Evolutionary conservation across 1,140 invertebrate species (phyloP).

Genomic region (Scaptomyza montana): DNA sequence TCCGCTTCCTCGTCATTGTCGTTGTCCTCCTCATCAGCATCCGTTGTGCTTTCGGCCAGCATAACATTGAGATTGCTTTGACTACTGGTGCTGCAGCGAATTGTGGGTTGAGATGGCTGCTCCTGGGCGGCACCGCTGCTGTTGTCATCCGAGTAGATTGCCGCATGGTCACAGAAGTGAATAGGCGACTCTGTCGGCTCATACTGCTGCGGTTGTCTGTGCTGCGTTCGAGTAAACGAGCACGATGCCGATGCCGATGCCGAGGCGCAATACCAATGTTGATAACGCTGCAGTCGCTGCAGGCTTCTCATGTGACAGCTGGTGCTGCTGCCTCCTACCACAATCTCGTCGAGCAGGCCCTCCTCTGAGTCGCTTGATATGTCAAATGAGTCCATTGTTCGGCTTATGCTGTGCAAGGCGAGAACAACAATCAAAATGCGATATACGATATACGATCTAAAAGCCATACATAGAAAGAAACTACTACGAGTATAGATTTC

Average conservation of each 20-base stretch:
- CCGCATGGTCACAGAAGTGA: constrained; percentile 76
- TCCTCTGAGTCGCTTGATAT: constrained; percentile 84
- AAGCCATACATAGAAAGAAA: not conserved
- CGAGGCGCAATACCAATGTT: constrained; percentile 61
- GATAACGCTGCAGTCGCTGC: constrained; percentile 60
- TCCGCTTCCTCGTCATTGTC: constrained; percentile 18
- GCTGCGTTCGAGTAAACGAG: constrained; percentile 34
- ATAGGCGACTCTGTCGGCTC: constrained; percentile 72
- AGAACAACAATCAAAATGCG: constrained; percentile 45
- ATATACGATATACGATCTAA: constrained; percentile 2
- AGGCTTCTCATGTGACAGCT: constrained; percentile 52
- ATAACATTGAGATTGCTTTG: constrained; percentile 76
- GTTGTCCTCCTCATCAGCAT: constrained; percentile 14
- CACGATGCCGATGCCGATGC: constrained; percentile 40
- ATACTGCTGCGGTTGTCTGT: constrained; percentile 44
- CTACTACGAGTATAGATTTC: constrained; percentile 4
- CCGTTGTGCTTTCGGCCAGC: constrained; percentile 43
- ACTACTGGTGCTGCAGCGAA: constrained; percentile 75
- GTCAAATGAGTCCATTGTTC: constrained; percentile 84
- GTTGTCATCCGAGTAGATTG: constrained; percentile 75
- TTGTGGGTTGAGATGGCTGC: constrained; percentile 52
- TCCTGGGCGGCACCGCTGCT: constrained; percentile 47
- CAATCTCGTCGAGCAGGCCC: constrained; percentile 81
- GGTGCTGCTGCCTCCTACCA: constrained; percentile 64
- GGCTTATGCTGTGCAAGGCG: constrained; percentile 66